phyloP scores from a whole-genome alignment of 2,113 vertebrate species.

The Saguinus midas region DNA sequence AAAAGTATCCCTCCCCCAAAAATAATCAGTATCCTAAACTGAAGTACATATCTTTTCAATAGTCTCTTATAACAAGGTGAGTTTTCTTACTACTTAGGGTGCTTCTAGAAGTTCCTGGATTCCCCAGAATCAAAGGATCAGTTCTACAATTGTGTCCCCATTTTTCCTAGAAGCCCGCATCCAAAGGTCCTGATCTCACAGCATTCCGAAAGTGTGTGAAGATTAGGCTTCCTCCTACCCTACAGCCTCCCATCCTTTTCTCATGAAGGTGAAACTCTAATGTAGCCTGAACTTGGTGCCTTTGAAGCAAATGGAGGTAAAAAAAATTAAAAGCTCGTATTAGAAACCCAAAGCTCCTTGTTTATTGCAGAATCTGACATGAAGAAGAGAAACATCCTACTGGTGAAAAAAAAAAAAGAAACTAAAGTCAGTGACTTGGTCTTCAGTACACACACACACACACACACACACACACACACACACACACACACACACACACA shows the following conservation, averaged over 20 bases:
- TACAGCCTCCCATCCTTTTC: neutral
- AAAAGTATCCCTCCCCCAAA: neutral
- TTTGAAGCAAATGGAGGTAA: neutral
- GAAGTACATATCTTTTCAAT: neutral
- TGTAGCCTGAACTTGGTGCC: neutral
- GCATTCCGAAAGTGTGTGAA: neutral
- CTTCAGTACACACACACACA: neutral
- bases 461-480: no score
- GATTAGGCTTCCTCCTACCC: neutral
- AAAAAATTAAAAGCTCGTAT: slow-evolving; percentile 16
- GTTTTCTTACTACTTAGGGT: neutral
- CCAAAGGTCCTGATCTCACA: neutral
- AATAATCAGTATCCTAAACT: neutral
- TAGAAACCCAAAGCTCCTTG: neutral
- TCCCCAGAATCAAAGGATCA: neutral
- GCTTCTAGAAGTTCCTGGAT: neutral
- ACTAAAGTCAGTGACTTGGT: neutral
- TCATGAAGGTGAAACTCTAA: neutral
- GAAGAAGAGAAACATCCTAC: neutral
- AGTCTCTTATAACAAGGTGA: neutral
- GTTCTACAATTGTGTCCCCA: neutral
- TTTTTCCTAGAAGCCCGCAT: neutral
- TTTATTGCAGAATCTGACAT: neutral
- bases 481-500: no score
- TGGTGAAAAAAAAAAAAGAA: neutral